phyloP scores from a whole-genome alignment of 2,797 vertebrate genomes.

The Austrolebias charrua region DNA sequence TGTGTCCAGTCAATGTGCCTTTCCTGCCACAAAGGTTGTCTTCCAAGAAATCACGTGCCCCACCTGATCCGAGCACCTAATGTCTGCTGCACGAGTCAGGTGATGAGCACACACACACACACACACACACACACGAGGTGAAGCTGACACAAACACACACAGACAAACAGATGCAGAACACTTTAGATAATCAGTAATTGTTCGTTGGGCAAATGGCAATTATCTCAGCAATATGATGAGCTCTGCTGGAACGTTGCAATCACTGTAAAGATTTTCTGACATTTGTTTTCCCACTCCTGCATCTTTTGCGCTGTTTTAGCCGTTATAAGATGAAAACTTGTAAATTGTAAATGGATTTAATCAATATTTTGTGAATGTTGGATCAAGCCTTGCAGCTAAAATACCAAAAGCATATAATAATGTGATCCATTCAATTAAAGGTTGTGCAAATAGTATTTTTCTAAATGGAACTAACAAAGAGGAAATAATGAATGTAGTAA shows the following conservation, averaged over 20 bases:
- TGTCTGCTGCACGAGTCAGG: constrained; percentile 23
- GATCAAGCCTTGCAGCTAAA: too few species aligned
- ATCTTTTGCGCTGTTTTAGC: too few species aligned
- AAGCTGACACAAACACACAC: not conserved
- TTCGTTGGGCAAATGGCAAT: not conserved
- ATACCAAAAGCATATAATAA: too few species aligned
- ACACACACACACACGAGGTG: constrained; percentile 2
- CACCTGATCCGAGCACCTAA: constrained; percentile 20
- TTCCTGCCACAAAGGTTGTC: constrained; percentile 49
- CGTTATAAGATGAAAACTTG: too few species aligned
- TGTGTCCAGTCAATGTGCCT: constrained; percentile 49
- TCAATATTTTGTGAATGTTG: too few species aligned
- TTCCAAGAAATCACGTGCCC: constrained; percentile 50
- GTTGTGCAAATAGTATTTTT: too few species aligned
- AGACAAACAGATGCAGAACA: not conserved
- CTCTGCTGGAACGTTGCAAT: not conserved
- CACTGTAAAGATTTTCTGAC: too few species aligned
- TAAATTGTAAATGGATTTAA: too few species aligned
- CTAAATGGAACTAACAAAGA: too few species aligned
- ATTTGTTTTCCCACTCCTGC: too few species aligned
- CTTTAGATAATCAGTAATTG: not conserved
- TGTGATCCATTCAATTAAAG: too few species aligned
- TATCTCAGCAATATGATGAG: not conserved
- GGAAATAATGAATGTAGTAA: too few species aligned
- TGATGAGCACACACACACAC: constrained; percentile 2